Conservation (phyloP, 2,888 invertebrate genomes). For the Diarsia mendica region DNA sequence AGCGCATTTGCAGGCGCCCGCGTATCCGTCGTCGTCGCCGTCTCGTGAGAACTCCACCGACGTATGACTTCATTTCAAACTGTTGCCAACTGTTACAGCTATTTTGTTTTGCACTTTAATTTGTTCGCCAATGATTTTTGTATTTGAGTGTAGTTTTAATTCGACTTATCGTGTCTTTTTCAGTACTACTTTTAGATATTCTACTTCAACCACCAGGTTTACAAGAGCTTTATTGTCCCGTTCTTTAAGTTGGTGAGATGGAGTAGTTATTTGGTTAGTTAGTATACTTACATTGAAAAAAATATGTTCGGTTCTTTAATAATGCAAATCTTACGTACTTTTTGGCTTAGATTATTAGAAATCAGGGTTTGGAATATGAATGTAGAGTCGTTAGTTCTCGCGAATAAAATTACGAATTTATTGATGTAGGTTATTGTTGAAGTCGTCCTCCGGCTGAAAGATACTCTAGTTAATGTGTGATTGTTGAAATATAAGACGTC, state of each 20-base stretch:
- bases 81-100: slow-evolving; percentile 62
- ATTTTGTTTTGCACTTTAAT: slow-evolving; percentile 43
- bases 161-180: background rate
- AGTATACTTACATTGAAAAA: background rate
- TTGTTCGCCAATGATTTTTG: slow-evolving; percentile 29
- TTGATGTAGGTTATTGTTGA: slow-evolving; percentile 12
- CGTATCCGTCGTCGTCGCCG: slow-evolving; percentile 41
- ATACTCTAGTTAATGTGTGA: background rate
- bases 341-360: background rate
- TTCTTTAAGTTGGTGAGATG: background rate
- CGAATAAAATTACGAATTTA: background rate
- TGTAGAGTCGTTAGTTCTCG: background rate
- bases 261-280: slow-evolving; percentile 15
- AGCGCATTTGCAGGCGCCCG: slow-evolving; percentile 67
- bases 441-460: background rate
- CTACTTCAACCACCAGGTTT: background rate
- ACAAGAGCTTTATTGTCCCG: background rate
- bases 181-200: background rate
- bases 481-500: slow-evolving; percentile 2
- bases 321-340: background rate
- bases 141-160: slow-evolving; percentile 1
- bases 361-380: background rate
- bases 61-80: slow-evolving; percentile 60
- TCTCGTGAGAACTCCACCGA: slow-evolving; percentile 69
- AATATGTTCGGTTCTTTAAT: background rate